phyloP scores from a whole-genome alignment of 92 coral and sea anemone species.

The Porites divaricata region DNA sequence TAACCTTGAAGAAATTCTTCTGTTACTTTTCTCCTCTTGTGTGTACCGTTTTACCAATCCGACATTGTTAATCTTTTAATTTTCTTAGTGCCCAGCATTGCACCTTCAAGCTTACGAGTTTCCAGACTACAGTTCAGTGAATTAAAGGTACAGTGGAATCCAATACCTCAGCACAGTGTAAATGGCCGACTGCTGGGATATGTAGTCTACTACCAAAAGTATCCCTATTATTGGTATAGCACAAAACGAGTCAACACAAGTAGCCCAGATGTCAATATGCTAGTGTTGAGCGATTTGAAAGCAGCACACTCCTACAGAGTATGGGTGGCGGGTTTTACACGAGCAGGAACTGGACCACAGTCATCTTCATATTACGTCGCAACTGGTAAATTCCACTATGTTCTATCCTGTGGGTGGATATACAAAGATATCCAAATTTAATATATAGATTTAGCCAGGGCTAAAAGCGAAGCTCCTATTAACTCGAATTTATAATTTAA shows the following conservation, averaged over 20 bases:
- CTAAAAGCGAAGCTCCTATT: no score
- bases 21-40: background rate
- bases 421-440: no score
- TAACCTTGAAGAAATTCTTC: no score
- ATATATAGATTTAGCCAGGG: no score
- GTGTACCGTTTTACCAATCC: background rate
- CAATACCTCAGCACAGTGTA: background rate
- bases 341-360: background rate
- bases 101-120: background rate
- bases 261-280: no score
- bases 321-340: background rate
- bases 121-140: background rate
- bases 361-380: background rate
- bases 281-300: background rate
- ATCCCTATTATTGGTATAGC: background rate
- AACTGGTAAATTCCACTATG: background rate
- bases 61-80: background rate
- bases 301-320: background rate
- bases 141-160: background rate
- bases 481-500: no score
- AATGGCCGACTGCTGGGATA: constrained; percentile 19
- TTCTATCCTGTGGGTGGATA: no score
- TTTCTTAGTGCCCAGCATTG: constrained; percentile 15
- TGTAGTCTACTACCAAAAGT: background rate
- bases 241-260: no score